These are phyloP conservation scores for Vultur gryphus DNA, from an alignment of 2,797 vertebrate genomes.

Conservation along the genomic window DNA sequence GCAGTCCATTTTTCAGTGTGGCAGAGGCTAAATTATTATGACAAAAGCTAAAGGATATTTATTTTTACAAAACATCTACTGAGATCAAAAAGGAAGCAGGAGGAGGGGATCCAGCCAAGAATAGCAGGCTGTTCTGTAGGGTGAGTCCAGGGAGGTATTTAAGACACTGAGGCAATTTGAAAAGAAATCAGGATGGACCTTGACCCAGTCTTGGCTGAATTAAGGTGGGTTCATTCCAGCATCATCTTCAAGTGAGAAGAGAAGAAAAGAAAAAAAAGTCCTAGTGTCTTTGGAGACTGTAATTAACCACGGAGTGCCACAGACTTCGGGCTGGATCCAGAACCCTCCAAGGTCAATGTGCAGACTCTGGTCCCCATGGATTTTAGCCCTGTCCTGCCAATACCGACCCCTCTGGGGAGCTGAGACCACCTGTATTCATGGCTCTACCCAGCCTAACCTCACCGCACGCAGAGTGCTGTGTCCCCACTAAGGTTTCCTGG, in stretches of 20 bases:
- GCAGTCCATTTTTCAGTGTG: neutral
- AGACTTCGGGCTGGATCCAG: neutral
- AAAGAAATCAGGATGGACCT: neutral
- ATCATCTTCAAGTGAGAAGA: neutral
- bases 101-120: neutral
- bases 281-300: neutral
- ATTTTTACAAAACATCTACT: neutral
- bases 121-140: neutral
- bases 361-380: neutral
- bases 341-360: neutral
- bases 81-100: neutral
- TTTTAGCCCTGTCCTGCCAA: neutral
- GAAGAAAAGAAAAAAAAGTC: neutral
- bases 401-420: rapidly evolving
- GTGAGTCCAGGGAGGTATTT: neutral
- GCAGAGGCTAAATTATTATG: neutral
- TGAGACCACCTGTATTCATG: rapidly evolving
- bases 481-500: neutral
- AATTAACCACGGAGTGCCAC: neutral
- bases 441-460: neutral
- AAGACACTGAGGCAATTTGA: neutral
- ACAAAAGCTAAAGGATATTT: neutral
- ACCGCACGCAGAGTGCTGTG: neutral
- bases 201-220: neutral
- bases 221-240: neutral